These are phyloP conservation scores for Cyrtonyx montezumae DNA, from an alignment of 2,113 vertebrate species.

Conservation along the genomic window DNA sequence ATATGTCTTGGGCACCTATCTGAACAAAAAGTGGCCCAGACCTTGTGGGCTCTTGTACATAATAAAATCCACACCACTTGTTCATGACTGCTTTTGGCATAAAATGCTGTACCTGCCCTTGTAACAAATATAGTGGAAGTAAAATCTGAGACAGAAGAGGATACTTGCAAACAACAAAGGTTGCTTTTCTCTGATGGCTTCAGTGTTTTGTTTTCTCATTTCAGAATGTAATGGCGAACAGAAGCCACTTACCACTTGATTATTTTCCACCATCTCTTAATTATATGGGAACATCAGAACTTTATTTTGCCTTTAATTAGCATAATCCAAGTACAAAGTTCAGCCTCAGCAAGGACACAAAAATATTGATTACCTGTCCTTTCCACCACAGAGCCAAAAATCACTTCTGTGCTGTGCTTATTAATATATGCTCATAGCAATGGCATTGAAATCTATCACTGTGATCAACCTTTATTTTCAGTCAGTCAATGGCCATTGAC, in stretches of 20 bases:
- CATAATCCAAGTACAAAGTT: slow-evolving; percentile 69
- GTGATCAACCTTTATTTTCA: slow-evolving; percentile 71
- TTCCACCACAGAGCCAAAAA: slow-evolving; percentile 51
- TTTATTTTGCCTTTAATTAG: slow-evolving; percentile 66
- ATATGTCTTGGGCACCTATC: background rate
- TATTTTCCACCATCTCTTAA: slow-evolving; percentile 42
- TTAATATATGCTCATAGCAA: slow-evolving; percentile 71
- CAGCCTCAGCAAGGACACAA: slow-evolving; percentile 51
- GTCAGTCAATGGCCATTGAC: slow-evolving; percentile 67
- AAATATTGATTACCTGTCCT: slow-evolving; percentile 74
- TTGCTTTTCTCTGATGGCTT: background rate
- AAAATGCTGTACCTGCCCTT: background rate
- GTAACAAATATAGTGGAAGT: background rate
- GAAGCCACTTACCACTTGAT: background rate
- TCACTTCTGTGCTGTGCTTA: slow-evolving; percentile 61
- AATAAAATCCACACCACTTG: background rate
- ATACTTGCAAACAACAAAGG: background rate
- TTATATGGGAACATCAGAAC: slow-evolving; percentile 40
- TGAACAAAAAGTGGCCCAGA: background rate
- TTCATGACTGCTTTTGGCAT: background rate
- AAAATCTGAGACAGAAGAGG: background rate
- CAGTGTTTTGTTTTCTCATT: background rate
- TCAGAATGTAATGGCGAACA: background rate
- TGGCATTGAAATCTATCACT: slow-evolving; percentile 62
- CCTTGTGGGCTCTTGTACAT: background rate